These are phyloP conservation scores for Leptopilina boulardi DNA, from an alignment of 1,140 invertebrate genomes.

Conservation along the genomic window DNA sequence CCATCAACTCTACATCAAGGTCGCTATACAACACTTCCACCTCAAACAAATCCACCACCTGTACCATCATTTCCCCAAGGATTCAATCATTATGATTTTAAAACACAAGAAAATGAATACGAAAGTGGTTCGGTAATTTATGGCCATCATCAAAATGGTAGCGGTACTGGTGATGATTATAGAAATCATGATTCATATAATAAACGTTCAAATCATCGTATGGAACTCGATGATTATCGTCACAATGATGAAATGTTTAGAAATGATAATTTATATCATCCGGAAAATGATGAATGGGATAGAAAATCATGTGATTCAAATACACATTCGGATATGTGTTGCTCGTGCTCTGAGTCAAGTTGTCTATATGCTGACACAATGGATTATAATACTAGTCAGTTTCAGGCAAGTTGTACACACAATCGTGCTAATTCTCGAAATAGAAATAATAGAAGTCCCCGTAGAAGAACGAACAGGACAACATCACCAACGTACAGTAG, in stretches of 20 bases:
- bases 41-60: slow-evolving; percentile 70
- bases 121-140: slow-evolving; percentile 76
- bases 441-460: slow-evolving; percentile 66
- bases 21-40: slow-evolving; percentile 71
- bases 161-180: slow-evolving; percentile 65
- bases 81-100: slow-evolving; percentile 72
- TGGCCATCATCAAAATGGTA: slow-evolving; percentile 71
- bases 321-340: slow-evolving; percentile 74
- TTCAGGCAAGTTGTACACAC: slow-evolving; percentile 59
- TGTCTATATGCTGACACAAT: slow-evolving; percentile 74
- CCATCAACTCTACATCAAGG: slow-evolving; percentile 49
- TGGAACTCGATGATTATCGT: slow-evolving; percentile 69
- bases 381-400: slow-evolving; percentile 72
- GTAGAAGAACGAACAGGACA: slow-evolving; percentile 67
- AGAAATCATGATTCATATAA: slow-evolving; percentile 63
- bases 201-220: slow-evolving; percentile 61
- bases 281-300: slow-evolving; percentile 74
- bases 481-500: slow-evolving; percentile 73
- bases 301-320: slow-evolving; percentile 74
- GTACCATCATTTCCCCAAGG: slow-evolving; percentile 70
- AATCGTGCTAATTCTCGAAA: slow-evolving; percentile 63
- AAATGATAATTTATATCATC: slow-evolving; percentile 67
- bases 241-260: slow-evolving; percentile 69
- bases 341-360: slow-evolving; percentile 74
- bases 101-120: slow-evolving; percentile 75